These are phyloP conservation scores for Lacanobia wlatinum DNA, from an alignment of 2,888 invertebrate species.

Conservation along the genomic window DNA sequence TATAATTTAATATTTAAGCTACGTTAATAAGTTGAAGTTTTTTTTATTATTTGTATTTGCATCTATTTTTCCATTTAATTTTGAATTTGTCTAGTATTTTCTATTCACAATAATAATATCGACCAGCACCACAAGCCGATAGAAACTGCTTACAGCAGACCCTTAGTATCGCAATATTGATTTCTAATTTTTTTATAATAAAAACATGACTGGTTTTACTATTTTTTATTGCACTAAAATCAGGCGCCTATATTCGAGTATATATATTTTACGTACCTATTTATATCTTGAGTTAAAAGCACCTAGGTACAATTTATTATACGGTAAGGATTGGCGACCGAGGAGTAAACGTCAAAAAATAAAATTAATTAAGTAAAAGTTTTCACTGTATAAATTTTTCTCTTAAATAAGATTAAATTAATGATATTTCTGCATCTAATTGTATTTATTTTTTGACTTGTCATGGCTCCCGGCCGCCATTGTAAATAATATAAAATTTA, in stretches of 20 bases:
- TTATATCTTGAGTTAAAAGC: constrained; percentile 73
- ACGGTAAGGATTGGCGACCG: constrained; percentile 57
- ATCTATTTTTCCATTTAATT: constrained; percentile 3
- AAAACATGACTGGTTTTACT: constrained; percentile 43
- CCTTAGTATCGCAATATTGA: constrained; percentile 1
- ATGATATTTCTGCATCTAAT: constrained; percentile 16
- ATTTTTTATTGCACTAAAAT: constrained; percentile 48
- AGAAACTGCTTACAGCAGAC: constrained; percentile 11
- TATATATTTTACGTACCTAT: constrained; percentile 53
- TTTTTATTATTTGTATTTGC: neutral
- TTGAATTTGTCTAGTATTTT: neutral
- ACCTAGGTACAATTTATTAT: constrained; percentile 86
- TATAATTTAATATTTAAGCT: neutral
- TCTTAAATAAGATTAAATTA: constrained; percentile 19
- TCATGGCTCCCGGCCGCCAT: constrained; percentile 67
- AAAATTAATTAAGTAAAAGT: neutral
- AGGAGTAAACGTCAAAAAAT: constrained; percentile 65
- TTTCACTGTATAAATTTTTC: constrained; percentile 22
- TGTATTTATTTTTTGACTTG: constrained; percentile 68
- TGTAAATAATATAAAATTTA: constrained; percentile 81
- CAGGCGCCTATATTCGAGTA: constrained; percentile 48
- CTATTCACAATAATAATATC: constrained; percentile 18
- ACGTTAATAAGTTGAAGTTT: constrained; percentile 3
- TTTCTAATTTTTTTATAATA: constrained; percentile 19
- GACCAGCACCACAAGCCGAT: constrained; percentile 22